phyloP scores from a whole-genome alignment of 2,113 vertebrate species.

The Pluvialis apricaria region DNA sequence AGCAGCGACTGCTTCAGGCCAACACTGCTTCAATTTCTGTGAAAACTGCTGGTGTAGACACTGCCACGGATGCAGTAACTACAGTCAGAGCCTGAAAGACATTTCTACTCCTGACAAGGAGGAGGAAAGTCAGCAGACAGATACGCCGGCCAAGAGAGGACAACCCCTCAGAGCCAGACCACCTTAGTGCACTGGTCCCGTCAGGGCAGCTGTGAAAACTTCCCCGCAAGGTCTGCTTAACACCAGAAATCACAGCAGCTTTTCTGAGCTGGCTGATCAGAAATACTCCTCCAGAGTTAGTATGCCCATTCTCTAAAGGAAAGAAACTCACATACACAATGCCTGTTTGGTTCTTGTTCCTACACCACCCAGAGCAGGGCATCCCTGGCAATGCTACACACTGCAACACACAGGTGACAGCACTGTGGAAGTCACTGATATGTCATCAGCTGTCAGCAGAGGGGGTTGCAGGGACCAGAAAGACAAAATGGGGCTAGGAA shows the following conservation, averaged over 20 bases:
- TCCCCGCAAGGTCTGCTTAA: neutral
- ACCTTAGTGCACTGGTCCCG: neutral
- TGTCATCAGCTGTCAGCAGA: neutral
- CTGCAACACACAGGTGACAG: neutral
- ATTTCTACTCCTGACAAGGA: neutral
- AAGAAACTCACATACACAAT: neutral
- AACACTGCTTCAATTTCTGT: neutral
- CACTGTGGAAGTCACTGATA: neutral
- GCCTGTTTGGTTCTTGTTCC: neutral
- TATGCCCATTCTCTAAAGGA: neutral
- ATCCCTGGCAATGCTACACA: neutral
- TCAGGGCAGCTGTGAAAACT: neutral
- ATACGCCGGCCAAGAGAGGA: neutral
- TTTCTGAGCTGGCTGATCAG: neutral
- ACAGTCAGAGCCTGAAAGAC: neutral
- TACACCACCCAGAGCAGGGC: neutral
- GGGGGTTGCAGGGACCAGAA: neutral
- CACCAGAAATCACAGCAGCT: neutral
- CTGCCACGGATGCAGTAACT: neutral
- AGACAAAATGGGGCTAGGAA: neutral
- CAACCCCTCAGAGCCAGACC: neutral
- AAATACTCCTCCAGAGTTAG: neutral
- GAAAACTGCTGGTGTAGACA: neutral
- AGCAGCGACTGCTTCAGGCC: neutral
- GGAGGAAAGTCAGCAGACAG: neutral